Evolutionary conservation across 2,888 invertebrate genomes (phyloP).

Genomic region (Mesorhabditis spiculigera): DNA sequence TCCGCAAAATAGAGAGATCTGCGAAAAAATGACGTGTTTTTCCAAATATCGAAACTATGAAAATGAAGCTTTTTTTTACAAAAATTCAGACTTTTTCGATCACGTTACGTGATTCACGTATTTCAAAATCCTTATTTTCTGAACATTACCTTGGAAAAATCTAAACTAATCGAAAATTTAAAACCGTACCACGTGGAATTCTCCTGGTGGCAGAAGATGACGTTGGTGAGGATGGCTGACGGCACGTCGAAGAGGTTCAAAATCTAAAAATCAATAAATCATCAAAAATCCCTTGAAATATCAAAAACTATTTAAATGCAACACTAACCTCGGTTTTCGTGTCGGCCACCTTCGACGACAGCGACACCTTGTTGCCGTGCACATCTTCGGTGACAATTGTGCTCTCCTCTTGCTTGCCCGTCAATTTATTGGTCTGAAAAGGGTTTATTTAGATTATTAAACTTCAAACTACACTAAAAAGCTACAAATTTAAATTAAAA

Average conservation of each 20-base stretch:
- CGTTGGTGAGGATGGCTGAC: slow-evolving; percentile 87
- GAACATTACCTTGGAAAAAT: slow-evolving; percentile 7
- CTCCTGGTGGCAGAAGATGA: slow-evolving; percentile 98
- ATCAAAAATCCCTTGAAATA: neutral
- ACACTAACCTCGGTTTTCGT: slow-evolving; percentile 44
- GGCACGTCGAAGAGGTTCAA: slow-evolving; percentile 79
- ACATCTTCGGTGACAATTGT: slow-evolving; percentile 35
- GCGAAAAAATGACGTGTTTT: no score
- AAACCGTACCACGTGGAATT: slow-evolving; percentile 76
- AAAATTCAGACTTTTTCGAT: no score
- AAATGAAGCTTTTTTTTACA: no score
- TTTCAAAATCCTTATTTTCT: no score
- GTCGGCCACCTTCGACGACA: slow-evolving; percentile 49
- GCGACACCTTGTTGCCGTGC: slow-evolving; percentile 25
- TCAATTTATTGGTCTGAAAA: slow-evolving; percentile 17
- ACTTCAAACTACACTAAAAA: slow-evolving; percentile 11
- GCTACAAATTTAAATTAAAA: neutral
- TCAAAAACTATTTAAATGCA: neutral
- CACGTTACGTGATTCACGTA: no score
- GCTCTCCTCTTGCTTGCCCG: slow-evolving; percentile 43
- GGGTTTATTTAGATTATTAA: neutral
- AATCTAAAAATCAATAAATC: slow-evolving; percentile 27
- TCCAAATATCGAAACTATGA: no score
- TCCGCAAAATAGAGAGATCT: no score
- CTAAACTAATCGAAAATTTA: neutral